Conservation (phyloP, 2,797 vertebrate species). For the Simalia tracyae region DNA sequence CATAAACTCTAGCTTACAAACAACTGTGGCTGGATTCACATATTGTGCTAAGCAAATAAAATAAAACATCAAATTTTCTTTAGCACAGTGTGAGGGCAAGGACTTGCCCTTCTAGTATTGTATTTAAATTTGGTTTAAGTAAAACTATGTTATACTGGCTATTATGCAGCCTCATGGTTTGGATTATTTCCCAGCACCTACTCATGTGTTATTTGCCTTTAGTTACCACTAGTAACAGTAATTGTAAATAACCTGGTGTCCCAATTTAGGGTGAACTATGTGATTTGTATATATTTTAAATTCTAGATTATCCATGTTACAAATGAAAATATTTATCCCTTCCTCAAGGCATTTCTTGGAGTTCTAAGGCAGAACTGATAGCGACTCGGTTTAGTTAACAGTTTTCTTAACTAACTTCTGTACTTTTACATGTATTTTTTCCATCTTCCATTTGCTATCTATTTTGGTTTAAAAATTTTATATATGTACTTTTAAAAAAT, state of each 20-base stretch:
- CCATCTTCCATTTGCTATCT: constrained; percentile 72
- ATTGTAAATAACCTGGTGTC: not conserved
- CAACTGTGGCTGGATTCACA: not conserved
- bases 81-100: not conserved
- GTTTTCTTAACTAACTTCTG: constrained; percentile 78
- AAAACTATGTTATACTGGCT: not conserved
- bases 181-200: constrained; percentile 3
- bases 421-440: constrained; percentile 69
- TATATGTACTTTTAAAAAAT: constrained; percentile 85
- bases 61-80: not conserved
- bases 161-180: not conserved
- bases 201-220: not conserved
- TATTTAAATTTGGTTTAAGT: not conserved
- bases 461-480: constrained; percentile 81
- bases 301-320: constrained; percentile 56
- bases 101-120: not conserved
- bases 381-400: constrained; percentile 80
- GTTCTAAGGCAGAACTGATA: constrained; percentile 72
- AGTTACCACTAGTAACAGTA: not conserved
- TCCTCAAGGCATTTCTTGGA: constrained; percentile 60
- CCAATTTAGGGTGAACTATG: constrained; percentile 32
- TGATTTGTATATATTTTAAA: constrained; percentile 55
- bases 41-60: not conserved
- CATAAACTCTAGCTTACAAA: not conserved
- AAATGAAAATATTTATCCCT: constrained; percentile 54